phyloP scores from a whole-genome alignment of 2,797 vertebrate genomes.

The Trachops cirrhosus region DNA sequence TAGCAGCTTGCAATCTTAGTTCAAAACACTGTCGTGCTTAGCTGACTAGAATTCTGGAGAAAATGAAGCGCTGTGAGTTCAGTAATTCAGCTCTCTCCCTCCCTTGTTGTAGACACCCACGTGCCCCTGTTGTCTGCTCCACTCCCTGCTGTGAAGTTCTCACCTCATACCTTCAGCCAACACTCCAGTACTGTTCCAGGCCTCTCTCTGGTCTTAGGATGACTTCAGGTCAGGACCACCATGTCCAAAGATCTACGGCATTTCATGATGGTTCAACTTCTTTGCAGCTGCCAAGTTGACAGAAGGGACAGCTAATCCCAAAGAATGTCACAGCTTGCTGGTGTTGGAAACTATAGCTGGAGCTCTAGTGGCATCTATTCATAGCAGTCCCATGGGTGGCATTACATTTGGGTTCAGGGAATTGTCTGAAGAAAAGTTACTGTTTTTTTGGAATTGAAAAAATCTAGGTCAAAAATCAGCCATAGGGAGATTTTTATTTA shows the following conservation, averaged over 20 bases:
- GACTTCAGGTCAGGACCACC: neutral
- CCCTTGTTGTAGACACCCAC: neutral
- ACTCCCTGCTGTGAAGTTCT: neutral
- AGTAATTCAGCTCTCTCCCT: neutral
- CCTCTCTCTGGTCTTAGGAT: neutral
- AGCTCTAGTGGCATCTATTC: conserved; percentile 50
- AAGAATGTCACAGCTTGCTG: conserved; percentile 62
- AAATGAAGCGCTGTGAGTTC: neutral
- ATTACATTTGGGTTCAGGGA: neutral
- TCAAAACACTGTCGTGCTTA: neutral
- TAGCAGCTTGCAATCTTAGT: neutral
- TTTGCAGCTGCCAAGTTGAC: conserved; percentile 57
- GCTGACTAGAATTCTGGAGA: neutral
- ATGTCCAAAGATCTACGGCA: neutral
- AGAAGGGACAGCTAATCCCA: conserved; percentile 78
- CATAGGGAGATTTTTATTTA: neutral
- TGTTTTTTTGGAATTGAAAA: neutral
- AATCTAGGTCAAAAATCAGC: neutral
- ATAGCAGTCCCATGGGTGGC: conserved; percentile 26
- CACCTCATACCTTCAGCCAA: neutral
- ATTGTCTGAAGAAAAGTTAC: neutral
- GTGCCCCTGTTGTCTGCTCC: neutral
- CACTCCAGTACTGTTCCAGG: neutral
- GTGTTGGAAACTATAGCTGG: conserved; percentile 32
- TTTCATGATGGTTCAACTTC: conserved; percentile 61